Evolutionary conservation across 2,888 invertebrate genomes (phyloP).

Genomic region (Leucophenga maculata): DNA sequence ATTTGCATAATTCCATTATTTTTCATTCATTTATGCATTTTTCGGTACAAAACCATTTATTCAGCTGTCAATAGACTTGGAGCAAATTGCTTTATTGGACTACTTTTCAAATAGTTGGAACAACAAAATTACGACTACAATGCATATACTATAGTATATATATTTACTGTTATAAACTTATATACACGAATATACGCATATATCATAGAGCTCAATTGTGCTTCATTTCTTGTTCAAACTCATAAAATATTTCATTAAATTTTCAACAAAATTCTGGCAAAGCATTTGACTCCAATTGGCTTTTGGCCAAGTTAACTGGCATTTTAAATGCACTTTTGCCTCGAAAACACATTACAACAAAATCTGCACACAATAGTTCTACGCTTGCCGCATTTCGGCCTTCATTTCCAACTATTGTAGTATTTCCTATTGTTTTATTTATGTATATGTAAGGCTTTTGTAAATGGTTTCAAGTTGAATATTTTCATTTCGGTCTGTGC

Average conservation of each 20-base stretch:
- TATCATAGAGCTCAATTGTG: slow-evolving; percentile 17
- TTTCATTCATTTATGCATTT: too few species aligned
- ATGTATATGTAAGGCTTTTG: neutral
- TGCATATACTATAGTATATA: slow-evolving; percentile 28
- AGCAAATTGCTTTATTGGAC: too few species aligned
- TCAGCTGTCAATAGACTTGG: too few species aligned
- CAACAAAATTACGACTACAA: slow-evolving; percentile 38
- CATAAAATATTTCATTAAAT: slow-evolving; percentile 61
- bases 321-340: slow-evolving; percentile 17
- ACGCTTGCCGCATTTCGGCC: neutral
- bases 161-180: too few species aligned
- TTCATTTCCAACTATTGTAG: too few species aligned
- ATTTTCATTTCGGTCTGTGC: neutral
- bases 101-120: neutral
- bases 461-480: neutral
- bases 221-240: slow-evolving; percentile 50
- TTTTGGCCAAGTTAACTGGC: slow-evolving; percentile 58
- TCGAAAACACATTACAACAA: neutral
- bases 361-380: neutral
- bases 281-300: slow-evolving; percentile 62
- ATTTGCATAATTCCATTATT: too few species aligned
- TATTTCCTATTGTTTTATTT: neutral
- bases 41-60: too few species aligned
- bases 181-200: too few species aligned
- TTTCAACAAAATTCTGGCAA: slow-evolving; percentile 60